phyloP scores from a whole-genome alignment of 2,113 vertebrate species.

The Synchiropus splendidus region DNA sequence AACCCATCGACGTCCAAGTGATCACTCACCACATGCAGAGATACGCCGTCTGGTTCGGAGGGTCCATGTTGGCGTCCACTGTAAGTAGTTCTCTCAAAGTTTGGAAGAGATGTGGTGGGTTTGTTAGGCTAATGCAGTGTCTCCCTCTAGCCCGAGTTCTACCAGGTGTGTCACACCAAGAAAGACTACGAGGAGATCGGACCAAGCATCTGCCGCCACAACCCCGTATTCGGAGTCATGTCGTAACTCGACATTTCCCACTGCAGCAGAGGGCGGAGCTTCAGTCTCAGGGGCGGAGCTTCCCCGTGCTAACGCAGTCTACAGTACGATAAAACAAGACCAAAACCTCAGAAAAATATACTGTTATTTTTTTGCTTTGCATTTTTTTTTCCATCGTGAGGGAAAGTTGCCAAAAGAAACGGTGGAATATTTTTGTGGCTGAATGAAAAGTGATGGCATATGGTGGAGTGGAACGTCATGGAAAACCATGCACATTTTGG shows the following conservation, averaged over 20 bases:
- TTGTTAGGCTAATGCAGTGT: no score
- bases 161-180: slow-evolving; percentile 99
- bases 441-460: slow-evolving; percentile 2
- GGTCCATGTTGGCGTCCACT: slow-evolving; percentile 97
- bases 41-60: slow-evolving; percentile 97
- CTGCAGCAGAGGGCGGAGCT: not conserved
- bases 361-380: slow-evolving; percentile 9
- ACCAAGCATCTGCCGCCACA: slow-evolving; percentile 99
- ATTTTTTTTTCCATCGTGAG: slow-evolving; percentile 54
- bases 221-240: slow-evolving; percentile 99
- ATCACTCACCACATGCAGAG: slow-evolving; percentile 97
- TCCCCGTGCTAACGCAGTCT: slow-evolving; percentile 31
- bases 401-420: slow-evolving; percentile 52
- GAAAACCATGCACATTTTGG: slow-evolving; percentile 1
- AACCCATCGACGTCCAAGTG: slow-evolving; percentile 96
- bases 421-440: slow-evolving; percentile 2
- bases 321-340: not conserved
- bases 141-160: slow-evolving; percentile 87
- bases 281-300: slow-evolving; percentile 3
- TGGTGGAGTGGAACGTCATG: not conserved
- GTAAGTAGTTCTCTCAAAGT: slow-evolving; percentile 71
- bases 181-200: slow-evolving; percentile 99
- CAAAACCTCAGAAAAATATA: slow-evolving; percentile 3
- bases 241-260: slow-evolving; percentile 75
- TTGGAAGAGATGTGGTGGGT: no score